phyloP scores from a whole-genome alignment of 2,797 vertebrate genomes.

The Taeniopygia guttata region DNA sequence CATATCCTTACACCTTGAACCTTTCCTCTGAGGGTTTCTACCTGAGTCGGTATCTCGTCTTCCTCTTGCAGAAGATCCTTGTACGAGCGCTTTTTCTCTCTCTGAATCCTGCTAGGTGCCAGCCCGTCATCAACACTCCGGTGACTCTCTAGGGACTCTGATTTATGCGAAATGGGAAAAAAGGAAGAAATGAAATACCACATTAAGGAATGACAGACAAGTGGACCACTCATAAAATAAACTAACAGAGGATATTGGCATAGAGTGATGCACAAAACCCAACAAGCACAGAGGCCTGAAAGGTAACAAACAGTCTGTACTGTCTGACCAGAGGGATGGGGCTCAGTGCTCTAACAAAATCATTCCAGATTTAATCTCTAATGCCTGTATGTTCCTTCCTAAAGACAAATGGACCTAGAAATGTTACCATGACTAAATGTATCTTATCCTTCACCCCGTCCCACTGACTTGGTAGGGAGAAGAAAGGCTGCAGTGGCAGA shows the following conservation, averaged over 20 bases:
- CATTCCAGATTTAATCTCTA: constrained; percentile 15
- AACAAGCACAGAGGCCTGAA: background rate
- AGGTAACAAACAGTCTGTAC: background rate
- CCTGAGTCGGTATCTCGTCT: constrained; percentile 83
- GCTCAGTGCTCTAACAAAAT: background rate
- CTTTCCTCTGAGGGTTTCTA: constrained; percentile 82
- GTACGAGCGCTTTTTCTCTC: constrained; percentile 89
- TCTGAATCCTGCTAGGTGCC: constrained; percentile 85
- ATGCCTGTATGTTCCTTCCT: constrained; percentile 2
- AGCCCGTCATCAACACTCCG: constrained; percentile 81
- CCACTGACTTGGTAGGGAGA: constrained; percentile 33
- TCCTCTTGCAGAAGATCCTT: constrained; percentile 87
- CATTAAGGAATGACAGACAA: background rate
- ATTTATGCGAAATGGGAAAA: background rate
- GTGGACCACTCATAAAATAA: background rate
- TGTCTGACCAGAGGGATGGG: background rate
- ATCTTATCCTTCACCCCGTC: background rate
- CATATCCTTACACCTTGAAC: constrained; percentile 73
- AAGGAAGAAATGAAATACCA: constrained; percentile 8
- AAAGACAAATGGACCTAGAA: constrained; percentile 3
- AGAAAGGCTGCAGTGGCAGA: constrained; percentile 61
- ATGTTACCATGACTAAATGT: constrained; percentile 2
- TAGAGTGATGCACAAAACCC: background rate
- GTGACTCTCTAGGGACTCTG: constrained; percentile 81
- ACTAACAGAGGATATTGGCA: background rate